Percentiles rank a stretch among this genome's conserved stretches.
Evolutionary conservation across 2,113 vertebrate genomes (phyloP).

Genomic region (Apteryx owenii): DNA sequence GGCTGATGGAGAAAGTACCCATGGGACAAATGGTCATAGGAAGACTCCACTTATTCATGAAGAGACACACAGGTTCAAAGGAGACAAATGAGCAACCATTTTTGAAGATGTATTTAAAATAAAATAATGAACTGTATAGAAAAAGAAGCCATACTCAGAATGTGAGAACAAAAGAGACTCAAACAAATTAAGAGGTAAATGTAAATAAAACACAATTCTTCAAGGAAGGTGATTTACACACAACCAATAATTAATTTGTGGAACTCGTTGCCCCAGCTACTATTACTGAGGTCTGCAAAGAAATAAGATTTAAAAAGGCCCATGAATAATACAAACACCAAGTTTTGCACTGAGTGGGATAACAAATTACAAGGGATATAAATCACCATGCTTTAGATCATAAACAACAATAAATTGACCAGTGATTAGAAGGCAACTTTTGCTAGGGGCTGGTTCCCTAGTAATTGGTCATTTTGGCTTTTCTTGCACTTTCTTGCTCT

Average conservation of each 20-base stretch:
- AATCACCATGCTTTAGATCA: conserved; percentile 49
- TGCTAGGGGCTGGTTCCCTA: conserved; percentile 23
- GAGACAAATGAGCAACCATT: neutral
- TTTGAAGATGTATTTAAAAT: neutral
- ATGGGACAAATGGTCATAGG: neutral
- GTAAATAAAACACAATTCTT: conserved; percentile 16
- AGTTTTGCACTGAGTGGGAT: neutral
- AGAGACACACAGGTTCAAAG: neutral
- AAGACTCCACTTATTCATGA: neutral
- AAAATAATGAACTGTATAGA: neutral
- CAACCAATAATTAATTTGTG: conserved; percentile 49
- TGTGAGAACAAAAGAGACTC: neutral
- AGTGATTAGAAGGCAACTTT: conserved; percentile 47
- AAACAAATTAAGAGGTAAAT: conserved; percentile 39
- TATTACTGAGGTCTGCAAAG: conserved; percentile 42
- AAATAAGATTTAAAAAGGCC: conserved; percentile 36
- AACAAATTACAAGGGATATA: conserved; percentile 55
- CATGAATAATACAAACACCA: conserved; percentile 62
- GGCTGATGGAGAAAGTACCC: neutral
- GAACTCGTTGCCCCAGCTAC: conserved; percentile 15
- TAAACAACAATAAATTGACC: conserved; percentile 53
- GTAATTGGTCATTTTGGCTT: conserved; percentile 47
- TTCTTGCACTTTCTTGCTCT: neutral
- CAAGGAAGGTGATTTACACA: neutral
- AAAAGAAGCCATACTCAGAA: neutral